These are phyloP conservation scores for Heterotilapia buettikoferi DNA, from an alignment of 2,113 vertebrate genomes.

Conservation along the genomic window DNA sequence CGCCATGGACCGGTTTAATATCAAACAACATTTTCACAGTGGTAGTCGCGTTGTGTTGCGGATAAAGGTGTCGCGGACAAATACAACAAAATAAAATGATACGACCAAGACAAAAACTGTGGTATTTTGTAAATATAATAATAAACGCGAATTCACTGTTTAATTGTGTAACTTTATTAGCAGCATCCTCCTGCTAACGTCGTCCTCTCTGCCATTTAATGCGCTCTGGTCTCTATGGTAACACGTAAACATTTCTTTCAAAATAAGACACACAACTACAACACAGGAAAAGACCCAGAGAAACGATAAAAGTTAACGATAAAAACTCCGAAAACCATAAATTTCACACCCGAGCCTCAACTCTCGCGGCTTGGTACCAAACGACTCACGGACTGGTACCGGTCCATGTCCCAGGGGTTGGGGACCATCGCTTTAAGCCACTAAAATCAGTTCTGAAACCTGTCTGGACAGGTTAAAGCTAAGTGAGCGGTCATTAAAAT, in stretches of 20 bases:
- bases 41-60: not conserved
- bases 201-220: not conserved
- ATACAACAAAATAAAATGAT: not conserved
- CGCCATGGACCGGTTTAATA: not conserved
- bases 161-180: not conserved
- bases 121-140: not conserved
- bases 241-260: not conserved
- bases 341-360: not conserved
- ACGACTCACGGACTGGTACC: not conserved
- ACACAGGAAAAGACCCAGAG: not conserved
- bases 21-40: not conserved
- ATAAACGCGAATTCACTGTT: rapidly evolving
- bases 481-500: not conserved
- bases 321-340: not conserved
- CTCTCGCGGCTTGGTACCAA: rapidly evolving
- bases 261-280: not conserved
- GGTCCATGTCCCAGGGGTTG: not conserved
- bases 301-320: not conserved
- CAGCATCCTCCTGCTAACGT: not conserved
- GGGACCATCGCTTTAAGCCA: not conserved
- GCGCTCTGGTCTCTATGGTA: not conserved
- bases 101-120: not conserved
- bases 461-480: not conserved
- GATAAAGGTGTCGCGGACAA: not conserved
- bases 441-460: not conserved